Conservation (phyloP, 1,140 invertebrate species). For the Apis laboriosa region DNA sequence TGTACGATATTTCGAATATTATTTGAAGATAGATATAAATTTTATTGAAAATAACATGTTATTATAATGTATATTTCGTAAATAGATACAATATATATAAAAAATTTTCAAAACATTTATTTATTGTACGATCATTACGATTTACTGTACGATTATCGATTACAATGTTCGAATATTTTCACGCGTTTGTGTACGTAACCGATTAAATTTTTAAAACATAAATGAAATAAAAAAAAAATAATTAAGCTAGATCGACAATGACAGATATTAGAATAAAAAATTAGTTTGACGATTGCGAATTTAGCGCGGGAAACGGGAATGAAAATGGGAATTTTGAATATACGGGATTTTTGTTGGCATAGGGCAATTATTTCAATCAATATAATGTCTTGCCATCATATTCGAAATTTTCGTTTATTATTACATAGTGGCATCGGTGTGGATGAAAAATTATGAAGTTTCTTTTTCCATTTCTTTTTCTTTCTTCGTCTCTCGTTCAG, state of each 20-base stretch:
- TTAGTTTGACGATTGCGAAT: background rate
- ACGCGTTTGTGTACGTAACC: background rate
- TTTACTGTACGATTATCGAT: too few species aligned
- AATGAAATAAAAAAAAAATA: background rate
- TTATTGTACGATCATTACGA: too few species aligned
- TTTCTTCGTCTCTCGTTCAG: slow-evolving; percentile 53
- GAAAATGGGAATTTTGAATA: slow-evolving; percentile 37
- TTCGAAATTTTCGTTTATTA: slow-evolving; percentile 59
- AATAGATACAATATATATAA: too few species aligned
- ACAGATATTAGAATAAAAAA: background rate
- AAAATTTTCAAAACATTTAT: too few species aligned
- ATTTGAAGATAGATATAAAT: too few species aligned
- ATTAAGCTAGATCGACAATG: background rate
- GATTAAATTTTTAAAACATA: background rate
- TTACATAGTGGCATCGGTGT: slow-evolving; percentile 50
- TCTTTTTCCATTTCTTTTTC: slow-evolving; percentile 43
- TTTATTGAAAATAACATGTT: too few species aligned
- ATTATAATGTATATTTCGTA: too few species aligned
- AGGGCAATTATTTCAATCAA: slow-evolving; percentile 49
- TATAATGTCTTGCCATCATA: slow-evolving; percentile 53
- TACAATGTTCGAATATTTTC: too few species aligned
- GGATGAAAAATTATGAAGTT: slow-evolving; percentile 64
- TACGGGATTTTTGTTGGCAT: slow-evolving; percentile 50
- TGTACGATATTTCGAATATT: too few species aligned
- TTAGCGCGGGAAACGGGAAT: slow-evolving; percentile 9